phyloP scores from a whole-genome alignment of 2,113 vertebrate species.

The Cyprinodon tularosa region DNA sequence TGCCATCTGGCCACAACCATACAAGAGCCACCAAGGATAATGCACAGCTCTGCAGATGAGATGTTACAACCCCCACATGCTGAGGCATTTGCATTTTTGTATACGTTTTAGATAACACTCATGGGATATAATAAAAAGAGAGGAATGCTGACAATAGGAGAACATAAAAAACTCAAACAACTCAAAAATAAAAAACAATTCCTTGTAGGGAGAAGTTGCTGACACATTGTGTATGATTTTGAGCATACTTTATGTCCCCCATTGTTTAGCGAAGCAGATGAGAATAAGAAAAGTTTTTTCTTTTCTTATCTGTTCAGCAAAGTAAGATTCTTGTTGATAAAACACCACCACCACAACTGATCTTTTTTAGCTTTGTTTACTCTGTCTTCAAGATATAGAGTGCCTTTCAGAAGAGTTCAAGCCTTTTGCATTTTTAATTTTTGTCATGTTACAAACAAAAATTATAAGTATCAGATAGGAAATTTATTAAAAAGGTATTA shows the following conservation, averaged over 20 bases:
- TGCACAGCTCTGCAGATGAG: slow-evolving; percentile 36
- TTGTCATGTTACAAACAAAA: neutral
- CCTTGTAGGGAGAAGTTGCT: slow-evolving; percentile 63
- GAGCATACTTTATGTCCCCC: slow-evolving; percentile 24
- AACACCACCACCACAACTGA: neutral
- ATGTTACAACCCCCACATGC: neutral
- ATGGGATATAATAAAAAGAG: slow-evolving; percentile 36
- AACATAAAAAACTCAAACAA: slow-evolving; percentile 23
- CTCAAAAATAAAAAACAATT: slow-evolving; percentile 54
- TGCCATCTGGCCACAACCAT: slow-evolving; percentile 34
- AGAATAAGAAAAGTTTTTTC: slow-evolving; percentile 25
- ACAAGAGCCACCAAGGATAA: slow-evolving; percentile 25
- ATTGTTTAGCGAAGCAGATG: slow-evolving; percentile 49
- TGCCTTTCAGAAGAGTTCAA: neutral
- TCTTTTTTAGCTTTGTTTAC: neutral
- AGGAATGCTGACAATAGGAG: slow-evolving; percentile 53
- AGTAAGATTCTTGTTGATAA: neutral
- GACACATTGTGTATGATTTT: slow-evolving; percentile 38
- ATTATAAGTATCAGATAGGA: neutral
- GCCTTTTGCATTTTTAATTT: neutral
- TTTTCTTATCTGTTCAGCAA: slow-evolving; percentile 12
- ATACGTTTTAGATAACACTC: slow-evolving; percentile 32
- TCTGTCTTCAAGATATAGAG: neutral
- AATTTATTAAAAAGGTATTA: neutral
- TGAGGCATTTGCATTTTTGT: slow-evolving; percentile 16